These are phyloP conservation scores for Arctopsyche grandis DNA, from an alignment of 1,140 invertebrate genomes.

Conservation along the genomic window DNA sequence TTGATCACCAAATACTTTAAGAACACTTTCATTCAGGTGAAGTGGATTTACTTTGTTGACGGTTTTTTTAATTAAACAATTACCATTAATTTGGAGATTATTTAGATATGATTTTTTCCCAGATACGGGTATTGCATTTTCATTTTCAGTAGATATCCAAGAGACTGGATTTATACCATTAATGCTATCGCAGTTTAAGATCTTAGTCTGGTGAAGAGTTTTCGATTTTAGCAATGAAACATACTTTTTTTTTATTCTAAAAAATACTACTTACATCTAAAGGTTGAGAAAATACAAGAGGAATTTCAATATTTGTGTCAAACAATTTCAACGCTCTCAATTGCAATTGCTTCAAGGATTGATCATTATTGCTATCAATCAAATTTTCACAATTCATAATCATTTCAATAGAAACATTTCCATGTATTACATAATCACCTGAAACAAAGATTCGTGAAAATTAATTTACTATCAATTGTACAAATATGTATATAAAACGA, in stretches of 20 bases:
- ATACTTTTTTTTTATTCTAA: background rate
- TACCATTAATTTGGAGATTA: constrained; percentile 57
- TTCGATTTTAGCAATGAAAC: background rate
- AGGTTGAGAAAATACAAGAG: constrained; percentile 57
- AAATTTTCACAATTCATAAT: constrained; percentile 55
- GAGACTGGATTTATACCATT: constrained; percentile 56
- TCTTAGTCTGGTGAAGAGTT: constrained; percentile 49
- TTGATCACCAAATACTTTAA: constrained; percentile 58
- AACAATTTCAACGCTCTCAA: constrained; percentile 55
- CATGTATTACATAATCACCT: constrained; percentile 56
- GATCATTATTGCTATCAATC: constrained; percentile 38
- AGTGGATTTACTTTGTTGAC: constrained; percentile 48
- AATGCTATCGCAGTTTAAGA: constrained; percentile 56
- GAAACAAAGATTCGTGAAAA: constrained; percentile 25
- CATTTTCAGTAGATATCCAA: constrained; percentile 54
- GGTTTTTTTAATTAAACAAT: constrained; percentile 41
- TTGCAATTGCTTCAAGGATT: constrained; percentile 50
- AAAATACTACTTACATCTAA: constrained; percentile 55
- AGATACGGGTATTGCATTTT: constrained; percentile 53
- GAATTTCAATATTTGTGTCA: constrained; percentile 42
- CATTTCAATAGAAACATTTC: constrained; percentile 56
- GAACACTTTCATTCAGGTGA: constrained; percentile 55
- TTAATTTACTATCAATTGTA: constrained; percentile 13
- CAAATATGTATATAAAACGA: background rate
- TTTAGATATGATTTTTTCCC: constrained; percentile 57